A percentile compares a stretch with the other conserved stretches of the same genome.
phyloP scores from a whole-genome alignment of 2,113 vertebrate genomes.

The Bujurquina vittata region DNA sequence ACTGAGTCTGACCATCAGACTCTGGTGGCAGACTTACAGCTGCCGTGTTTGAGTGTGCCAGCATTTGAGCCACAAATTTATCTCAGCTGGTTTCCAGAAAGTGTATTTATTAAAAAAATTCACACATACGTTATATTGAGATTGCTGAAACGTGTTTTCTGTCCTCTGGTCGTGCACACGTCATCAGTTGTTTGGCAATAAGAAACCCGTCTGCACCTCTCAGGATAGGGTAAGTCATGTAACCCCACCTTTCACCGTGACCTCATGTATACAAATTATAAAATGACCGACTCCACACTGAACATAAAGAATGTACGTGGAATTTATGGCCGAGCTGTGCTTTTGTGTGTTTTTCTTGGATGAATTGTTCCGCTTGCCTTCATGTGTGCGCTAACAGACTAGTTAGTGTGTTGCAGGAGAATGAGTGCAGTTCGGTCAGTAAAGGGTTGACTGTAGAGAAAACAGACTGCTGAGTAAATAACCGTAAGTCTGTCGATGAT shows the following conservation, averaged over 20 bases:
- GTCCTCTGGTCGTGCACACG: neutral
- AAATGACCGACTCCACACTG: neutral
- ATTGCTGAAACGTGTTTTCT: neutral
- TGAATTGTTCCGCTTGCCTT: neutral
- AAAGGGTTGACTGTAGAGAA: neutral
- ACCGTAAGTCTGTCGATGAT: neutral
- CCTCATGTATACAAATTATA: neutral
- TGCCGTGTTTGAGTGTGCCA: neutral
- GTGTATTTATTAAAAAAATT: neutral
- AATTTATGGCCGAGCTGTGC: neutral
- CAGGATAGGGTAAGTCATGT: neutral
- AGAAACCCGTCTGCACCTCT: neutral
- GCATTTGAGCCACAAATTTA: too few species aligned
- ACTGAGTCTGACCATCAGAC: too few species aligned
- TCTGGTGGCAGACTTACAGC: neutral
- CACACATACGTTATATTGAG: accelerated
- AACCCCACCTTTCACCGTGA: neutral
- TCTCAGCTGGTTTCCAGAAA: neutral
- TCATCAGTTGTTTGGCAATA: accelerated
- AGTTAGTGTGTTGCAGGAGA: neutral
- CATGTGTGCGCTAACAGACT: neutral
- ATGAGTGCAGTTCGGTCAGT: neutral
- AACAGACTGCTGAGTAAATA: constrained; percentile 32
- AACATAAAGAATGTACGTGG: neutral
- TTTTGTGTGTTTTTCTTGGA: neutral